Conservation (phyloP, 2,797 vertebrate genomes). For the Ispidina lecontei region DNA sequence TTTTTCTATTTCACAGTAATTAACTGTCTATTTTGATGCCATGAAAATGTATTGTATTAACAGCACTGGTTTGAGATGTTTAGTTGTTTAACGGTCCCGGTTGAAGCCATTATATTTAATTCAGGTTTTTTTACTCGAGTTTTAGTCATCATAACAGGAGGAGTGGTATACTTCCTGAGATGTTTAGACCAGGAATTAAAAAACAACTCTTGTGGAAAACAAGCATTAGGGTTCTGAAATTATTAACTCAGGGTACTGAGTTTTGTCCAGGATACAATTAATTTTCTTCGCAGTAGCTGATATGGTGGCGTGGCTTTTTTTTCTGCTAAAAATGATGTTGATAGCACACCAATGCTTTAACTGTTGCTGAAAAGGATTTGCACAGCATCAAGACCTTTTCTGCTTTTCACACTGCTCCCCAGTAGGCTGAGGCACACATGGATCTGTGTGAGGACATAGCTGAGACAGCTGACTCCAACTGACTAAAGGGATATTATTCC, state of each 20-base stretch:
- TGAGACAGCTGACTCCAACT: background rate
- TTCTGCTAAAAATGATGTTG: background rate
- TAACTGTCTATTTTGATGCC: background rate
- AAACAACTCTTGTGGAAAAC: background rate
- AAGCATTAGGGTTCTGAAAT: background rate
- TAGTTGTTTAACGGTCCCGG: background rate
- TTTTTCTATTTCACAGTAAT: constrained; percentile 27
- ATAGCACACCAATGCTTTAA: background rate
- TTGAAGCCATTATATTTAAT: background rate
- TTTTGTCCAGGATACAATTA: background rate
- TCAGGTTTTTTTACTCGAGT: background rate
- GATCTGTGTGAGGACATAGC: background rate
- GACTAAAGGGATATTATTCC: background rate
- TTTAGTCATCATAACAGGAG: background rate
- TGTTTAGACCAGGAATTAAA: background rate
- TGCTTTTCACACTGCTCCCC: background rate
- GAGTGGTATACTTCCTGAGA: background rate
- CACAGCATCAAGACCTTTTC: background rate
- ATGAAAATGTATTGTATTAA: background rate
- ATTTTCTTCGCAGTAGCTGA: background rate
- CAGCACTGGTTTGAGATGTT: background rate
- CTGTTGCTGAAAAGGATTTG: background rate
- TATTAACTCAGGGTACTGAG: background rate
- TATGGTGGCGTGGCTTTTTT: background rate
- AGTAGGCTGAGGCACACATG: background rate